These are phyloP conservation scores for Sipha maydis DNA, from an alignment of 2,888 invertebrate species.

Conservation along the genomic window DNA sequence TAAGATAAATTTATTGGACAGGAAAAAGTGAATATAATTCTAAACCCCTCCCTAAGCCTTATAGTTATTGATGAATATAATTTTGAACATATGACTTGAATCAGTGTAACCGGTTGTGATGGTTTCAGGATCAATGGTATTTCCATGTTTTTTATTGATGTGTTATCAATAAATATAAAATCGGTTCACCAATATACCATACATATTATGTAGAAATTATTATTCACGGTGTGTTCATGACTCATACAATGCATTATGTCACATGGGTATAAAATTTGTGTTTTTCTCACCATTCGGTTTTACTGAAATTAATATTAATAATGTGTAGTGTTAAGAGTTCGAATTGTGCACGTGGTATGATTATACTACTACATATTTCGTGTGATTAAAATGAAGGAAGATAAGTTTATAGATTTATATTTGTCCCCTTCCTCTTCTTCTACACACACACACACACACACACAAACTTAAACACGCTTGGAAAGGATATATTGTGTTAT, in stretches of 20 bases:
- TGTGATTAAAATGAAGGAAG: background rate
- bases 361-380: background rate
- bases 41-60: background rate
- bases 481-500: background rate
- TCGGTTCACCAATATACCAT: background rate
- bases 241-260: background rate
- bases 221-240: constrained; percentile 26
- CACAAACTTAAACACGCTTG: too few relatives aligned
- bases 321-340: background rate
- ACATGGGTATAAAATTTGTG: constrained; percentile 17
- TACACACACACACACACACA: background rate
- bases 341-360: background rate
- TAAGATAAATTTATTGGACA: constrained; percentile 33
- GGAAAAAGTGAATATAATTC: background rate
- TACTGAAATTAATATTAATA: background rate
- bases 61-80: background rate
- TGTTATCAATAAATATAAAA: constrained; percentile 15
- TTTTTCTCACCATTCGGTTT: background rate
- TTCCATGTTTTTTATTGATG: background rate
- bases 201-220: constrained; percentile 17
- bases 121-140: background rate
- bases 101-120: background rate
- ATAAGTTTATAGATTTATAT: background rate
- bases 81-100: background rate
- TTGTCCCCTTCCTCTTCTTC: too few relatives aligned